phyloP scores from a whole-genome alignment of 2,888 invertebrate genomes.

The Odontothrips loti region DNA sequence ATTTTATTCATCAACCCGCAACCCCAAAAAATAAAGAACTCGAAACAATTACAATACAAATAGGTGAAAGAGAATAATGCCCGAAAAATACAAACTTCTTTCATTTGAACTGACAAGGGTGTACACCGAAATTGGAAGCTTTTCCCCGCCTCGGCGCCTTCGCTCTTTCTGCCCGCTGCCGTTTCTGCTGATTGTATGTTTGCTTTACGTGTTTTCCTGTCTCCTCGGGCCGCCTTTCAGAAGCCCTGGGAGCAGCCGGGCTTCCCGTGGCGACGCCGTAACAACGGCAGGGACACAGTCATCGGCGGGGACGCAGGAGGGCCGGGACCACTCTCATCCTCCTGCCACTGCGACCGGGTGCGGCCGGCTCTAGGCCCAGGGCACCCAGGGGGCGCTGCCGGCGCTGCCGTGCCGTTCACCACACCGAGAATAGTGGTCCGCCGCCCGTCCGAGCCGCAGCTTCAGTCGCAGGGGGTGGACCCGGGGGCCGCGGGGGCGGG shows the following conservation, averaged over 20 bases:
- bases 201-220: too few relatives aligned
- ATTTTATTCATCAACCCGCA: too few relatives aligned
- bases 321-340: background rate
- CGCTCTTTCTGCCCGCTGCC: too few relatives aligned
- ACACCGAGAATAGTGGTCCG: constrained; percentile 21
- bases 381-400: too few relatives aligned
- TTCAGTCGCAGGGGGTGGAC: background rate
- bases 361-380: background rate
- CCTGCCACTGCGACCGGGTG: background rate
- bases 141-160: too few relatives aligned
- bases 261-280: background rate
- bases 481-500: background rate
- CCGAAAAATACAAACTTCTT: too few relatives aligned
- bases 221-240: background rate
- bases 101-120: too few relatives aligned
- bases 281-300: background rate
- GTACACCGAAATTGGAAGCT: too few relatives aligned
- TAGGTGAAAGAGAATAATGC: too few relatives aligned
- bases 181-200: too few relatives aligned
- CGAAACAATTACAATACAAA: too few relatives aligned
- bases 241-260: constrained; percentile 20
- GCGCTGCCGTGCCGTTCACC: background rate
- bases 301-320: background rate
- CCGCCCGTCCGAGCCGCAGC: constrained; percentile 10
- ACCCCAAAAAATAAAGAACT: too few relatives aligned